A percentile compares a stretch with the other conserved stretches of the same genome.
These are phyloP conservation scores for Trissoscelio sp. DNA, from an alignment of 2,888 invertebrate species.

Conservation along the genomic window DNA sequence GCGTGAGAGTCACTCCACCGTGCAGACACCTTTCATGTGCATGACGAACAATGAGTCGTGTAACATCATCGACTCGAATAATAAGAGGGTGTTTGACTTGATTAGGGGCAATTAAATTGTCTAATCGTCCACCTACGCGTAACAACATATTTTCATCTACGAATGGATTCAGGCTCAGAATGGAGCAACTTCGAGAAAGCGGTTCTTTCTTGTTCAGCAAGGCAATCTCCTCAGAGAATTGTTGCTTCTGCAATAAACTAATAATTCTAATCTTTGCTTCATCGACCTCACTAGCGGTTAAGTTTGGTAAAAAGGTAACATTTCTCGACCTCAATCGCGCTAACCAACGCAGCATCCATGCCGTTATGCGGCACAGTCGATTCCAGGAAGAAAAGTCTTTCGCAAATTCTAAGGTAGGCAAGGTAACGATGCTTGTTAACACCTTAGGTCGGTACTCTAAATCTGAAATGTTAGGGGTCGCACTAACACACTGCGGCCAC, in stretches of 20 bases:
- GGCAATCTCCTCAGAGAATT: background rate
- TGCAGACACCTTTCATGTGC: constrained; percentile 10
- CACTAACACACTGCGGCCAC: background rate
- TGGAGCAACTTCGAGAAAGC: background rate
- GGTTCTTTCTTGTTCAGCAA: background rate
- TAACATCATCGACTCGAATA: background rate
- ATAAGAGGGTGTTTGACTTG: background rate
- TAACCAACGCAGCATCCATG: background rate
- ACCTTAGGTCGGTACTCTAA: background rate
- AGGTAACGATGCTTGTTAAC: background rate
- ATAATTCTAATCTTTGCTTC: background rate
- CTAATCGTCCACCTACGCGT: constrained; percentile 5
- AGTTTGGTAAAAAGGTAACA: background rate
- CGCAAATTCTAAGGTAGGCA: background rate
- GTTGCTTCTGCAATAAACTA: background rate
- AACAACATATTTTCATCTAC: background rate
- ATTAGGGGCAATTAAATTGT: background rate
- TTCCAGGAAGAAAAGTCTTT: background rate
- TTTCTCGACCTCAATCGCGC: background rate
- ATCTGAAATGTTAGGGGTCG: background rate
- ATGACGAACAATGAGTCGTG: background rate
- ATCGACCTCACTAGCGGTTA: background rate
- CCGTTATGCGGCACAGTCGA: background rate
- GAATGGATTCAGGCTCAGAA: background rate
- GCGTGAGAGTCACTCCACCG: constrained; percentile 2